Evolutionary conservation across 1,140 invertebrate species (phyloP).

Genomic region (Orius insidiosus): DNA sequence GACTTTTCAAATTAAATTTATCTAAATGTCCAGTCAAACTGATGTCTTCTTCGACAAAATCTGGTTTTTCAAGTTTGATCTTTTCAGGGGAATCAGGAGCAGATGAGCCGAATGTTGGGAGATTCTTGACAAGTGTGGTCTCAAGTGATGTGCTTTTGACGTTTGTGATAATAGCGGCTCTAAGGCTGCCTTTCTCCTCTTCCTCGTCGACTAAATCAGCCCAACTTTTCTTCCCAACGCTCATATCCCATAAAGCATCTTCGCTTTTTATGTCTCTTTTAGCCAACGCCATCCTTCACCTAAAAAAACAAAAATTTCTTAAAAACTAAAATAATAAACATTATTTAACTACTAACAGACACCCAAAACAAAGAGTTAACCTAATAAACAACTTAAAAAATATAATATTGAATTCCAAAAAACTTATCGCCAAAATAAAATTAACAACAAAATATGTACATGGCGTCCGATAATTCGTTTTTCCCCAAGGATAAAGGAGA

Average conservation of each 20-base stretch:
- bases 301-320: too few relatives aligned
- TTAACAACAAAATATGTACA: too few relatives aligned
- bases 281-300: constrained; percentile 9
- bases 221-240: constrained; percentile 18
- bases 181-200: constrained; percentile 3
- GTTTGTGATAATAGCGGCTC: neutral
- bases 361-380: too few relatives aligned
- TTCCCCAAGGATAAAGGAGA: too few relatives aligned
- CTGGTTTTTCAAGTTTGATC: constrained; percentile 12
- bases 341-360: too few relatives aligned
- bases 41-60: constrained; percentile 18
- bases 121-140: neutral
- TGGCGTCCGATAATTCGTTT: too few relatives aligned
- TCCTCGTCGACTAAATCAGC: constrained; percentile 18
- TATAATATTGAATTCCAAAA: too few relatives aligned
- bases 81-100: constrained; percentile 9
- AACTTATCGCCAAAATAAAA: too few relatives aligned
- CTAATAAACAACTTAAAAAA: too few relatives aligned
- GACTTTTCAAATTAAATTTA: constrained; percentile 19
- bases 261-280: constrained; percentile 2
- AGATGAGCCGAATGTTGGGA: neutral
- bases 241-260: constrained; percentile 10
- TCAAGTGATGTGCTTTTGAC: neutral
- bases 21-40: constrained; percentile 20
- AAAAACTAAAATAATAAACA: too few relatives aligned